A percentile compares a stretch with the other conserved stretches of the same genome.
Evolutionary conservation across 2,113 vertebrate genomes (phyloP).

Genomic region (Heptranchias perlo): DNA sequence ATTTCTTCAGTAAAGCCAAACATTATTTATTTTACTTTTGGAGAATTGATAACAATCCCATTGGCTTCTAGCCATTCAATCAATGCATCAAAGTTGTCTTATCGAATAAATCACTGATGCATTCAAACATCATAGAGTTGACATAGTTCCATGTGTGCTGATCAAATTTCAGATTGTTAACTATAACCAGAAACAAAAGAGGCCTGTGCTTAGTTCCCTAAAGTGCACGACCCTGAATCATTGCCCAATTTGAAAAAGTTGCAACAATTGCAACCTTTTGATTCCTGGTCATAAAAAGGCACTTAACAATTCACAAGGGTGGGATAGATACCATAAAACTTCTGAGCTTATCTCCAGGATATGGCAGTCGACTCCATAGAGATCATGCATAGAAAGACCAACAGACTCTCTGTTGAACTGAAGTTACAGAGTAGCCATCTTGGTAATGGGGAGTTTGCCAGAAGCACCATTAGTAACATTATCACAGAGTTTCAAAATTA

Average conservation of each 20-base stretch:
- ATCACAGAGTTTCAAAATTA: background rate
- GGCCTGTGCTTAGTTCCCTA: no score
- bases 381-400: background rate
- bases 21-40: background rate
- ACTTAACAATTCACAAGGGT: slow-evolving; percentile 29
- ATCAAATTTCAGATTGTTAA: slow-evolving; percentile 31
- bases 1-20: background rate
- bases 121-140: background rate
- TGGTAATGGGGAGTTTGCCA: background rate
- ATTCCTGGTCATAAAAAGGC: slow-evolving; percentile 24
- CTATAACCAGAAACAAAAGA: slow-evolving; percentile 31
- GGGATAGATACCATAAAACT: background rate
- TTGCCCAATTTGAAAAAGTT: slow-evolving; percentile 22
- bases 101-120: background rate
- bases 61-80: background rate
- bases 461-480: background rate
- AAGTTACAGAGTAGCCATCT: background rate
- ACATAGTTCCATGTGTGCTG: background rate
- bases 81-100: background rate
- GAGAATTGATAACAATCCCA: background rate
- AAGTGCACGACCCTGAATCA: background rate
- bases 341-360: background rate
- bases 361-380: background rate
- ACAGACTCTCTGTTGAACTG: background rate
- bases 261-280: background rate